A percentile compares a stretch with the other conserved stretches of the same genome.
Evolutionary conservation across 2,888 invertebrate genomes (phyloP).

Genomic region (Stenolophus ochropezus): DNA sequence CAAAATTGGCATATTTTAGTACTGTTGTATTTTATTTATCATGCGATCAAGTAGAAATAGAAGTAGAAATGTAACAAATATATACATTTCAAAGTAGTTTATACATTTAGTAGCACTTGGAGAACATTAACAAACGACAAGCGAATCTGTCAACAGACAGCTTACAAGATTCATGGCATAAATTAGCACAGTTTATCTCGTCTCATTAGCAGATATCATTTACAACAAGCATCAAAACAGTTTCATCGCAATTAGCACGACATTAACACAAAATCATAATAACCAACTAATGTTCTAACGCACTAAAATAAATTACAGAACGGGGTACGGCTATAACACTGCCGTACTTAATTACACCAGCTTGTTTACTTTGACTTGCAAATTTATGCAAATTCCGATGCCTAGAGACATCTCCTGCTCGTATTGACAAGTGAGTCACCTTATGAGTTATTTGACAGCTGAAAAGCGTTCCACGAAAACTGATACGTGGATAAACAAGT

Average conservation of each 20-base stretch:
- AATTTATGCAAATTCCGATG: slow-evolving; percentile 52
- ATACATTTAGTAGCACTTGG: slow-evolving; percentile 20
- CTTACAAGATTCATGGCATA: slow-evolving; percentile 23
- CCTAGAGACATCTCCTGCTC: slow-evolving; percentile 7
- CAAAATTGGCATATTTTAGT: too few species aligned
- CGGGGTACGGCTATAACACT: slow-evolving; percentile 30
- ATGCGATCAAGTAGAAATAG: background rate
- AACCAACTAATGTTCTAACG: slow-evolving; percentile 49
- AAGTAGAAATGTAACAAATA: background rate
- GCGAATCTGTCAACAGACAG: slow-evolving; percentile 9
- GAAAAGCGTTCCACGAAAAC: slow-evolving; percentile 61
- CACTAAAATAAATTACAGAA: slow-evolving; percentile 45
- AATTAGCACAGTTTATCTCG: slow-evolving; percentile 34
- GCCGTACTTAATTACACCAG: slow-evolving; percentile 49
- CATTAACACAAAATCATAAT: slow-evolving; percentile 54
- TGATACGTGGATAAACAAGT: slow-evolving; percentile 47
- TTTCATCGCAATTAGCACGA: slow-evolving; percentile 53
- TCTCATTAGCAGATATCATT: slow-evolving; percentile 51
- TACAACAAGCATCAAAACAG: slow-evolving; percentile 46
- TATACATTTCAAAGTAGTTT: slow-evolving; percentile 6
- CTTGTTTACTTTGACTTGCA: slow-evolving; percentile 54
- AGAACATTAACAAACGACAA: slow-evolving; percentile 4
- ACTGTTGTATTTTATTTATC: background rate
- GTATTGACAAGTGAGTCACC: slow-evolving; percentile 56
- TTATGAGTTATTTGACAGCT: slow-evolving; percentile 63